These are phyloP conservation scores for Todiramphus saurophagus DNA, from an alignment of 2,113 vertebrate species.

Conservation along the genomic window DNA sequence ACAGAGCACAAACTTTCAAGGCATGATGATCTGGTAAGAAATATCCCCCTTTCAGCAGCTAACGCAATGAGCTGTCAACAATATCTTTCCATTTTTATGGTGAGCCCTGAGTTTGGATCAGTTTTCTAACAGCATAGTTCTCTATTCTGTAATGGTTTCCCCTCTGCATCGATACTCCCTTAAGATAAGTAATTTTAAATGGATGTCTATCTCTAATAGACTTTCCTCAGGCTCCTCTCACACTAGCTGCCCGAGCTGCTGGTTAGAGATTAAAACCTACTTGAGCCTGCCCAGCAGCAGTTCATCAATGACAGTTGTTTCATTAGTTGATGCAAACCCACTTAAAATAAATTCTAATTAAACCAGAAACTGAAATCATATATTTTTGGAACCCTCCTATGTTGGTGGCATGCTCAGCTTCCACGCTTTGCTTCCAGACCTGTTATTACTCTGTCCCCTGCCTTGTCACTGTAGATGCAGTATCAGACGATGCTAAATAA, in stretches of 20 bases:
- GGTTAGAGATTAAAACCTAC: slow-evolving; percentile 52
- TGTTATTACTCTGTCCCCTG: background rate
- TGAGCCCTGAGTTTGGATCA: background rate
- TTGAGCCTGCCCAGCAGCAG: slow-evolving; percentile 35
- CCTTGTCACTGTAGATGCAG: background rate
- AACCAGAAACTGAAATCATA: slow-evolving; percentile 26
- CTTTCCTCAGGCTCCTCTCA: slow-evolving; percentile 1
- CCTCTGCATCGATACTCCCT: background rate
- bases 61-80: background rate
- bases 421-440: background rate
- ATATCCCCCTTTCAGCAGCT: background rate
- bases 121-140: background rate
- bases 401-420: background rate
- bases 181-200: slow-evolving; percentile 39
- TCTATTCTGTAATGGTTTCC: background rate
- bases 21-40: background rate
- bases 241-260: background rate
- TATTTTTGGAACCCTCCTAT: background rate
- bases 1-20: rapidly evolving
- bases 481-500: slow-evolving; percentile 27
- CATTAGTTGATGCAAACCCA: slow-evolving; percentile 45
- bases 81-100: background rate
- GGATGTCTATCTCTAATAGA: slow-evolving; percentile 32
- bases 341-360: slow-evolving; percentile 64
- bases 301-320: slow-evolving; percentile 60